Evolutionary conservation across 23 tunicate species (phyloP), one percentile per base, ranked within the genome.

Genomic region (Trididemnum nubilum): DNA sequence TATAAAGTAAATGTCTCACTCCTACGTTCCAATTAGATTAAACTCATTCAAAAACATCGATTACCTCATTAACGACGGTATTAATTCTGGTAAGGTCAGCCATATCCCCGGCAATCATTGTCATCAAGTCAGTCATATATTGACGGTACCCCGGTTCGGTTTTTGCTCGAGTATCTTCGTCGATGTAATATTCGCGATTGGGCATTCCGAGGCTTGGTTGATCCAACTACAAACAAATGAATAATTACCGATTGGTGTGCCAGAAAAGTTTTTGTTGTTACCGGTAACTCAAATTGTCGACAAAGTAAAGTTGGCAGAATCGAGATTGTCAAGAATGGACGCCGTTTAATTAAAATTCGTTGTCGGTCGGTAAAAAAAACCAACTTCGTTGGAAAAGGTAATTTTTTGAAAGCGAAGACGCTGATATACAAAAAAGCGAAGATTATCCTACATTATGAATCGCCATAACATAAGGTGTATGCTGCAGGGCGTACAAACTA

Each of bases 171-270:
- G 81, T 77, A 2, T 29, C 49, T 35, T 77, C 92, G 35, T 86
- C 81, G 2, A 92, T 2, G 85, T 92, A 92, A 72, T 92, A 92
- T 40, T 92, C 97, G n/a, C 97, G 85, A 52, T 52, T 83, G 35
- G 97, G 97, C 91, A 92, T 86, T 51, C 97, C 97, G 1, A 92
- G 81, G 23, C 81, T 60, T 12, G 92, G 92, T 71, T 92, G 88
- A 71, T 86, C 88, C 2, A 92, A 32, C 97, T 92, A 52, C 3
- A 61, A 33, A 3, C 33, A 61, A 61, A n/a, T n/a, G n/a, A 49
- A 49, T 9, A n/a, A n/a, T n/a, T n/a, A n/a, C n/a, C n/a, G n/a
- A n/a, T n/a, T n/a, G n/a, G n/a, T n/a, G n/a, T n/a, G n/a, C 23
- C 24, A n/a, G 73, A 26, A 23, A n/a, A n/a, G n/a, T 50, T 50